These are phyloP conservation scores for Alouatta palliata DNA, from an alignment of 2,113 vertebrate genomes.

Conservation along the genomic window DNA sequence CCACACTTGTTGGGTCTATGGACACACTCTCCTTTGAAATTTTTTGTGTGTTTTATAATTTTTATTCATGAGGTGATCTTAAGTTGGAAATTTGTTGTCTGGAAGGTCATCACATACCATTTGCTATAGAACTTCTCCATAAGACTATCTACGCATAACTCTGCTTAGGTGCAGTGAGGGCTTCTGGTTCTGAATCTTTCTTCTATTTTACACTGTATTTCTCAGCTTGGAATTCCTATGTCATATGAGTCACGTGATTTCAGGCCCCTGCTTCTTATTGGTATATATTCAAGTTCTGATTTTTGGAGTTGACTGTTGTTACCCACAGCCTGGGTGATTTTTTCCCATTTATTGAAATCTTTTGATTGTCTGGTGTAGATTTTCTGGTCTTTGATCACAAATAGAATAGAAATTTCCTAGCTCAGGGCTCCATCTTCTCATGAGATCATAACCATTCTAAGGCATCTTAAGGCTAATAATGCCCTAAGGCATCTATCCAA, in stretches of 20 bases:
- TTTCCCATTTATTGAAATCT: neutral
- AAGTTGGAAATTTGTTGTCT: neutral
- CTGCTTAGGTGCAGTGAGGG: neutral
- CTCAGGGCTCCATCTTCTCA: neutral
- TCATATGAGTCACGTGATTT: neutral
- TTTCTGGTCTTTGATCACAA: neutral
- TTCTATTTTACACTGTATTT: neutral
- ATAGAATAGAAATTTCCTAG: neutral
- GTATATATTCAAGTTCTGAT: neutral
- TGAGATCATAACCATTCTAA: neutral
- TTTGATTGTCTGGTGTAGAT: neutral
- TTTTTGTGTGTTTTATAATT: neutral
- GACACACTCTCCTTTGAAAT: neutral
- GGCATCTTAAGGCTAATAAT: neutral
- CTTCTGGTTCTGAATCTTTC: neutral
- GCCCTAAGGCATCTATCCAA: neutral
- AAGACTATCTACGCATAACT: neutral
- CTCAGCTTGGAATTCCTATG: neutral
- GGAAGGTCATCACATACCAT: neutral
- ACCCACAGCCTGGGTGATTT: neutral
- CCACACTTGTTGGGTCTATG: neutral
- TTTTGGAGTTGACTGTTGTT: neutral
- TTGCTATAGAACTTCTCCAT: neutral
- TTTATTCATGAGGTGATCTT: neutral
- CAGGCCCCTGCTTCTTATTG: neutral